Evolutionary conservation across 2,888 invertebrate species (phyloP), one percentile per base, ranked within the genome.

Genomic region (Ormia ochracea): DNA sequence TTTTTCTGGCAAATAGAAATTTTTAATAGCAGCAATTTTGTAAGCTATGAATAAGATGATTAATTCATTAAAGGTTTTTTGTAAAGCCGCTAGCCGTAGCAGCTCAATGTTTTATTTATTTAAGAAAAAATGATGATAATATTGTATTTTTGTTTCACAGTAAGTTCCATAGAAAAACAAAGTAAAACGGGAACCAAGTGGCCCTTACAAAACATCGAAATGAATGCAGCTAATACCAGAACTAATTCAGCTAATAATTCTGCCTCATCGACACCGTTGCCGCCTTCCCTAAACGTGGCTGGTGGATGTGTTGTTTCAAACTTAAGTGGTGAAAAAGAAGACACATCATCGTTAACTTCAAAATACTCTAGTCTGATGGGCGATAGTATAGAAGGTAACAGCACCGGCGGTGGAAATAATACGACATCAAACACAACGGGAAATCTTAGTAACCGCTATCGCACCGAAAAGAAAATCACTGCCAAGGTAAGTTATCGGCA

Each of bases 401-500:
- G 85, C 41, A 85, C 84, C 36, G 85, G 78, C 6, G 78, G 69
- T 43, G 82, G 76, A 2, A 68, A 65, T 21, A 85, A 86, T 36
- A 84, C 85, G 36, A 82, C 84, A 61, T 83, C 85, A 38, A 80
- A 83, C 6, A 83, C 85, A 33, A 85, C 86, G 74, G 84, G 83
- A 73, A 85, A 86, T 74, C 83, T 88, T 65, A 86, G 84, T 80
- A 89, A 88, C 84, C 89, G 89, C 41, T 89, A 87, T 85, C 88
- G 89, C n/a, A 84, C 89, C 45, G 90, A 89, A 83, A 89, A 89
- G 85, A 89, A 89, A 87, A 87, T 87, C 86, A 88, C 89, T 89
- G 87, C 88, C 87, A 89, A 89, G 89, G 90, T 89, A 84, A 86
- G 88, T 84, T 41, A 7, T 48, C 10, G 36, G n/a, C n/a, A n/a